phyloP scores from a whole-genome alignment of 2,888 invertebrate species.

The Drosophila recens region DNA sequence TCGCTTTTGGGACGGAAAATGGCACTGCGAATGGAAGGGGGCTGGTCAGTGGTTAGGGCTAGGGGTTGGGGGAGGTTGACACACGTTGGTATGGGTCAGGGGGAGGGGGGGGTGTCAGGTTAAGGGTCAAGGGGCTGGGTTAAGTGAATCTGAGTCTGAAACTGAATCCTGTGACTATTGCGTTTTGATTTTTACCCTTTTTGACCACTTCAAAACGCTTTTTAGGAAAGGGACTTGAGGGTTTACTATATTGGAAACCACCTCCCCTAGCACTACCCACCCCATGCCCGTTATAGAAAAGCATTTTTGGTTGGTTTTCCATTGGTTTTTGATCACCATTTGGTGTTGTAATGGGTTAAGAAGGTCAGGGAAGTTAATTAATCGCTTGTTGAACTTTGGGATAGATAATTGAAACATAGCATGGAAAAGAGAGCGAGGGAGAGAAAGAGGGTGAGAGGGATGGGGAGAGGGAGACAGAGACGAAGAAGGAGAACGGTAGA shows the following conservation, averaged over 20 bases:
- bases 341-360: slow-evolving; percentile 19
- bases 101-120: slow-evolving; percentile 34
- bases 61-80: not conserved
- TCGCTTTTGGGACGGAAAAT: slow-evolving; percentile 73
- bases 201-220: slow-evolving; percentile 8
- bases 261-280: not conserved
- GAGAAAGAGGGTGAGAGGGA: not conserved
- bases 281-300: not conserved
- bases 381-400: slow-evolving; percentile 55
- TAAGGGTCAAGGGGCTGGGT: slow-evolving; percentile 42
- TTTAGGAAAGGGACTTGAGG: slow-evolving; percentile 17
- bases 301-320: slow-evolving; percentile 9
- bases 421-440: too few relatives aligned
- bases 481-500: not conserved
- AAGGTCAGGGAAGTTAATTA: slow-evolving; percentile 55
- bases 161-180: slow-evolving; percentile 11
- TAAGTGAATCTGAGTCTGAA: slow-evolving; percentile 9
- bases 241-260: not conserved
- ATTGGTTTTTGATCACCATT: slow-evolving; percentile 1
- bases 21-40: slow-evolving; percentile 2
- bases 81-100: not conserved
- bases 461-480: not conserved
- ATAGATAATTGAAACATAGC: not conserved
- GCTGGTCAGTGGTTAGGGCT: slow-evolving; percentile 20
- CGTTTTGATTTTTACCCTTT: slow-evolving; percentile 39